Conservation (phyloP, 2,797 vertebrate genomes). For the Carcharodon carcharias region DNA sequence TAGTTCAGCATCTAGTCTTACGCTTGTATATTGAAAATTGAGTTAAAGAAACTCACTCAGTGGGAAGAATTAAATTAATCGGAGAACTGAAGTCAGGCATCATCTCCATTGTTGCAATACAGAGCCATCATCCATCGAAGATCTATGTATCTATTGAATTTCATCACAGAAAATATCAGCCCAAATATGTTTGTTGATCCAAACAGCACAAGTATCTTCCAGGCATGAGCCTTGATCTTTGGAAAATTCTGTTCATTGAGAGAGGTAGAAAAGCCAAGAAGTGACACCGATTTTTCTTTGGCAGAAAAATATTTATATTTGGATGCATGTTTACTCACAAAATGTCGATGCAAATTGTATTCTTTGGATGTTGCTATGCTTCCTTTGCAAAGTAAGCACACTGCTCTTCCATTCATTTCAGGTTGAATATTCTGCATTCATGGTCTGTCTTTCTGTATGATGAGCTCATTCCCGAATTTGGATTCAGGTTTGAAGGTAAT, state of each 20-base stretch:
- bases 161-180: background rate
- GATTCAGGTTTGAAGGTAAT: background rate
- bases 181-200: background rate
- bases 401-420: background rate
- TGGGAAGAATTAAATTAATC: too few species aligned
- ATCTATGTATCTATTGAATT: background rate
- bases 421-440: background rate
- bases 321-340: background rate
- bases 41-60: too few species aligned
- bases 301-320: background rate
- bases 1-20: too few species aligned
- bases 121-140: background rate
- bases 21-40: too few species aligned
- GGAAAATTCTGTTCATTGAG: background rate
- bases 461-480: background rate
- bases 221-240: background rate
- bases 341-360: background rate
- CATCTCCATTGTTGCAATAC: background rate
- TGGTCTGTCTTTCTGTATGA: background rate
- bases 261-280: background rate
- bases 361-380: too few species aligned
- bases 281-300: background rate
- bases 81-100: too few species aligned
- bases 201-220: background rate
- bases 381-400: too few species aligned